Base-by-base conservation (phyloP, 2,888 invertebrate genomes). In the Polyommatus iphigenia region DNA sequence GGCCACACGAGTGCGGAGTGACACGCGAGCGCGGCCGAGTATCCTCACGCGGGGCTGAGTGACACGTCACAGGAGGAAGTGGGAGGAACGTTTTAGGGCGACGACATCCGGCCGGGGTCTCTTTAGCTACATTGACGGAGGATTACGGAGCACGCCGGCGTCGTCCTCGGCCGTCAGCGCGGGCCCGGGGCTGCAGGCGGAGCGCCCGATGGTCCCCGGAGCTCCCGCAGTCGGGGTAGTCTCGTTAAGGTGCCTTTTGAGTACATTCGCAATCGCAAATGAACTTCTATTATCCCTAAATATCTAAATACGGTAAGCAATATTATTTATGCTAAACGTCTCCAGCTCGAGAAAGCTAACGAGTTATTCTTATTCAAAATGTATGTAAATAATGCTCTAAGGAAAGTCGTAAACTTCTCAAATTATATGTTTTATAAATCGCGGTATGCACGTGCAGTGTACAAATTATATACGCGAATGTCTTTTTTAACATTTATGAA, bases 1-100 rank as follows among this genome's bases (percentile, higher is more conserved):
- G 59, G 59, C 8, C 24, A 32, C 29, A 20, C 29, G 67, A 32
- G 67, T 24, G 24, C 24, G 24, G 24, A 24, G 24, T 15, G 67
- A 67, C 67, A 67, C 67, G 24, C 67, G 59, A 62, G 62, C 10
- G 36, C 24, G 62, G 20, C 62, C 62, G 62, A 62, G 62, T 24
- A 24, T 62, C 24, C 62, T 62, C 62, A 62, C 5, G 62, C 24
- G 62, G 24, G 62, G 10, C 24, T 1, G 59, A 7, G 59, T 62
- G 10, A 62, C 59, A 24, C 13, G 20, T 24, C 62, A 4, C 24
- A 13, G 24, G 3, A 62, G 8, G 59, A 20, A n/a, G 59, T 59
- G 20, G 10, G 20, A 59, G 59, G 20, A 59, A 20, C 20, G 3
- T 59, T 59, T n/a, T 59, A 59, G 59, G 59, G 20, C 18, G n/a